A percentile compares a stretch with the other conserved stretches of the same genome.
phyloP scores from a whole-genome alignment of 1,140 invertebrate species.

The Scaptomyza montana region DNA sequence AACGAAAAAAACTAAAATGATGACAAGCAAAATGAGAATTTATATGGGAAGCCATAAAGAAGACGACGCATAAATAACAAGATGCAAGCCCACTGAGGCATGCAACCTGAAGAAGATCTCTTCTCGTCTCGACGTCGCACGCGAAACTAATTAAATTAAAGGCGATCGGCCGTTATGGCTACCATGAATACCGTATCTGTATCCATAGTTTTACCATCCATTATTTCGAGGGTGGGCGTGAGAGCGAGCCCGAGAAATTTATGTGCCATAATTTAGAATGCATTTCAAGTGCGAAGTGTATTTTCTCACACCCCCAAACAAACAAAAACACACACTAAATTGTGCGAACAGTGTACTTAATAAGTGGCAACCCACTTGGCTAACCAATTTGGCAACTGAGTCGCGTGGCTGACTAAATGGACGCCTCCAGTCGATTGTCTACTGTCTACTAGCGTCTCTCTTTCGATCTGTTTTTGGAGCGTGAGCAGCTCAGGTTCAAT shows the following conservation, averaged over 20 bases:
- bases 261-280: conserved; percentile 66
- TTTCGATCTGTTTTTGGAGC: conserved; percentile 67
- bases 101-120: conserved; percentile 53
- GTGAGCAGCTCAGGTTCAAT: conserved; percentile 45
- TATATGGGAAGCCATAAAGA: conserved; percentile 80
- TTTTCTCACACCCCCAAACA: conserved; percentile 66
- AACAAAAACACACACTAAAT: conserved; percentile 17
- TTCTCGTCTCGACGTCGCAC: conserved; percentile 48
- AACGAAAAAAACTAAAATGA: conserved; percentile 48
- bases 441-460: conserved; percentile 8
- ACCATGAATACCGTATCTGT: conserved; percentile 16
- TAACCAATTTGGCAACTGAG: conserved; percentile 50
- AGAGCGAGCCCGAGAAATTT: conserved; percentile 47
- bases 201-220: conserved; percentile 30
- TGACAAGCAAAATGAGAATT: conserved; percentile 75
- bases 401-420: conserved; percentile 49
- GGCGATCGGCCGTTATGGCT: conserved; percentile 49
- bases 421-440: conserved; percentile 52
- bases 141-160: conserved; percentile 80
- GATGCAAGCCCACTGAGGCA: conserved; percentile 57
- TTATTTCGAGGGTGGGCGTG: conserved; percentile 45
- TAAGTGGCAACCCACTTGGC: conserved; percentile 52
- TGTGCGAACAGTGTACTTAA: conserved; percentile 50
- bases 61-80: conserved; percentile 73
- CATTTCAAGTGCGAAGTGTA: conserved; percentile 45